These are phyloP conservation scores for Sericinus montela DNA, from an alignment of 2,888 invertebrate genomes.

Conservation along the genomic window DNA sequence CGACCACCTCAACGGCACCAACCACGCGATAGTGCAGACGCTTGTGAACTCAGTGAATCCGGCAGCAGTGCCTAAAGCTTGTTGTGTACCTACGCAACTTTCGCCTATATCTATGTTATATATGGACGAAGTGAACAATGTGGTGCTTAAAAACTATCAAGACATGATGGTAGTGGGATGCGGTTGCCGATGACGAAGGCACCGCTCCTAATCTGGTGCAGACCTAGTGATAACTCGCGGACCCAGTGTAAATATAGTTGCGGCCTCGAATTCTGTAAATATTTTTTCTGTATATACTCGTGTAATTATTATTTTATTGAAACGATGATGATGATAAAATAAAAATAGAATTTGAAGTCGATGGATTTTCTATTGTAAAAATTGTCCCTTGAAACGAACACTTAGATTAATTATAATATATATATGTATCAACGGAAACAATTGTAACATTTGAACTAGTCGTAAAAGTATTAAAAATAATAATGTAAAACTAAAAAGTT, in stretches of 20 bases:
- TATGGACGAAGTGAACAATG: slow-evolving; percentile 95
- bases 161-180: slow-evolving; percentile 99
- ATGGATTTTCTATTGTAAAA: slow-evolving; percentile 21
- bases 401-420: slow-evolving; percentile 1
- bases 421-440: slow-evolving; percentile 10
- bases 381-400: slow-evolving; percentile 7
- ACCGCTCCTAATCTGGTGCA: slow-evolving; percentile 49
- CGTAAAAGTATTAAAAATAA: slow-evolving; percentile 16
- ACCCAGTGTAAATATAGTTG: slow-evolving; percentile 77
- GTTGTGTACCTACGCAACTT: slow-evolving; percentile 97
- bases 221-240: slow-evolving; percentile 71
- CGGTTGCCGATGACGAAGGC: slow-evolving; percentile 93
- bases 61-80: slow-evolving; percentile 94
- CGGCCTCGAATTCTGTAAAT: slow-evolving; percentile 73
- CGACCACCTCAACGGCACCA: slow-evolving; percentile 97
- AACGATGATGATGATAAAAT: slow-evolving; percentile 71
- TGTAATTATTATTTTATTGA: slow-evolving; percentile 78
- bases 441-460: slow-evolving; percentile 16
- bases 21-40: slow-evolving; percentile 99
- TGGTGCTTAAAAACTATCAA: slow-evolving; percentile 98
- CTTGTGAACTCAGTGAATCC: slow-evolving; percentile 96
- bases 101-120: slow-evolving; percentile 98
- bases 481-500: not conserved
- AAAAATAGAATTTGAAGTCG: slow-evolving; percentile 55
- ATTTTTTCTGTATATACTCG: slow-evolving; percentile 69